Evolutionary conservation across 1,140 invertebrate genomes (phyloP).

Genomic region (Piezodorus guildinii): DNA sequence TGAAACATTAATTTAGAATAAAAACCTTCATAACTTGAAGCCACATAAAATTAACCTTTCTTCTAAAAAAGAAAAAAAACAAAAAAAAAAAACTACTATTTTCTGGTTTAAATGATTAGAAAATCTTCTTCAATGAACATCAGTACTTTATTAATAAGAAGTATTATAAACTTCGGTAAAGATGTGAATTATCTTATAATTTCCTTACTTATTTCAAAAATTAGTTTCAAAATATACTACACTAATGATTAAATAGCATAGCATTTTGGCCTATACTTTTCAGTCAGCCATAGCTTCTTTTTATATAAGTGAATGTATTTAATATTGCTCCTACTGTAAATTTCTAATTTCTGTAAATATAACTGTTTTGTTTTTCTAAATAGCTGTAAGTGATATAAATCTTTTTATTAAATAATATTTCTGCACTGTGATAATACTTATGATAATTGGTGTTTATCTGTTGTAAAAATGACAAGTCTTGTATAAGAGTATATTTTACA

Average conservation of each 20-base stretch:
- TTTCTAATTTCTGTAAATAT: not conserved
- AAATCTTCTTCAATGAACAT: not conserved
- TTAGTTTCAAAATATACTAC: not conserved
- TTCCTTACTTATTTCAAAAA: not conserved
- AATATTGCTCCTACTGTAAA: not conserved
- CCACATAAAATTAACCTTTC: no score
- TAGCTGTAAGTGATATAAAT: conserved; percentile 8
- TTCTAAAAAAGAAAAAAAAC: no score
- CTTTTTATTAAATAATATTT: conserved; percentile 1
- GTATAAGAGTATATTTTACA: not conserved
- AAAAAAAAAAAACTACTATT: no score
- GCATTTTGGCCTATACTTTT: not conserved
- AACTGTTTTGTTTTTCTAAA: not conserved
- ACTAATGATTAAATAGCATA: not conserved
- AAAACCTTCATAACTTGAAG: not conserved
- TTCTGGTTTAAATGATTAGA: not conserved
- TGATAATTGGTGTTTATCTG: conserved; percentile 1
- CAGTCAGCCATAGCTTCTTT: not conserved
- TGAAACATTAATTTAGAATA: not conserved
- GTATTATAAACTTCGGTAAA: not conserved
- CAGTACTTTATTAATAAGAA: not conserved
- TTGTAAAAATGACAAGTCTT: not conserved
- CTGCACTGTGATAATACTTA: conserved; percentile 6
- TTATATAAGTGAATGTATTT: not conserved
- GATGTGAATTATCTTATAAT: not conserved